Evolutionary conservation across 2,797 vertebrate species (phyloP).

Genomic region (Melanotaenia pygmaea): DNA sequence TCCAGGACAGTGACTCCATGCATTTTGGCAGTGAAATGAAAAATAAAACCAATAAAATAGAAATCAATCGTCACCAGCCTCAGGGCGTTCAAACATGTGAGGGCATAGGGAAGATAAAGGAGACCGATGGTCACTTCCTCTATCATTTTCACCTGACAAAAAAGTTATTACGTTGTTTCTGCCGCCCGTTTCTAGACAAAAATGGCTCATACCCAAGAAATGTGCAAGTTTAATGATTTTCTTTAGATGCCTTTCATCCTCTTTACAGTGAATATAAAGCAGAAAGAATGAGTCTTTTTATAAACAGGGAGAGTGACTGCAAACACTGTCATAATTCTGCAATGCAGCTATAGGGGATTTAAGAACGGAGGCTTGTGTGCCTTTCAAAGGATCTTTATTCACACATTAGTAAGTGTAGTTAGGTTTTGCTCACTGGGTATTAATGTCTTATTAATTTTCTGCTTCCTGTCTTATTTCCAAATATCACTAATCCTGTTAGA

Average conservation of each 20-base stretch:
- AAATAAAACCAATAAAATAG: constrained; percentile 78
- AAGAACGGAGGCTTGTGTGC: constrained; percentile 35
- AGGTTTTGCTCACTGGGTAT: constrained; percentile 58
- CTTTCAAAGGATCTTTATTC: constrained; percentile 60
- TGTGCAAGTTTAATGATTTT: constrained; percentile 6
- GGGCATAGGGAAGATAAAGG: constrained; percentile 59
- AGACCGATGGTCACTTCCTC: constrained; percentile 55
- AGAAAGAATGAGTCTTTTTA: constrained; percentile 31
- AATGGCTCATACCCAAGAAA: constrained; percentile 21
- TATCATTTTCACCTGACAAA: constrained; percentile 58
- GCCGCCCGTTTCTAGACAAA: neutral
- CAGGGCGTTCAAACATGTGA: constrained; percentile 64
- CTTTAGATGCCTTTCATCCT: constrained; percentile 7
- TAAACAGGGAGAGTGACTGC: constrained; percentile 17
- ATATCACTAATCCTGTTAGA: constrained; percentile 78
- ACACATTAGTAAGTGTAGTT: constrained; percentile 64
- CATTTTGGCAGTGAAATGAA: constrained; percentile 57
- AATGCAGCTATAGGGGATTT: constrained; percentile 38
- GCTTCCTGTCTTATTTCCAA: constrained; percentile 66
- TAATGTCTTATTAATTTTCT: constrained; percentile 67
- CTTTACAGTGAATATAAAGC: constrained; percentile 28
- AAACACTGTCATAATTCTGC: constrained; percentile 43
- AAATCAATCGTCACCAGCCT: constrained; percentile 76
- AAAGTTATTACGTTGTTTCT: constrained; percentile 19
- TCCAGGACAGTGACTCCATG: constrained; percentile 74